Evolutionary conservation across 2,888 invertebrate genomes (phyloP), one percentile per base, ranked within the genome.

Genomic region (Nudaria mundana): DNA sequence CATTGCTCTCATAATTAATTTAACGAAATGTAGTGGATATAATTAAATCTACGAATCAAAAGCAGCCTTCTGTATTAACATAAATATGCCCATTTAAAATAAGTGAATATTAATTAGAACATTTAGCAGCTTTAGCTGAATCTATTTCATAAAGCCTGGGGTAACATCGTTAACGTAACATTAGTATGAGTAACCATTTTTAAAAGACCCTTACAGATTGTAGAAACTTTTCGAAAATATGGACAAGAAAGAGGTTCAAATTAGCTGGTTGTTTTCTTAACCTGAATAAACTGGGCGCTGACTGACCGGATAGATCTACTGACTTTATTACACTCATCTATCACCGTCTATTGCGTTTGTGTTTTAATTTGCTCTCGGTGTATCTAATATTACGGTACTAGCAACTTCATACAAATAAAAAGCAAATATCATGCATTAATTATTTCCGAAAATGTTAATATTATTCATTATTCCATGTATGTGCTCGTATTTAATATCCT

Each of bases 121-220:
- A 49, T 47, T 46, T 15, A 44, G 38, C 44, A 37, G 36, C 22
- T 44, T 53, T 48, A 55, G 47, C 50, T 56, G 49, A 44, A 46
- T 55, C 47, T 57, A 50, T 53, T 53, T 56, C 47, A 58, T 44
- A 46, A 52, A 54, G 50, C 46, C 10, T 47, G 44, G 44, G 52
- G 44, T 49, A 51, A 31, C 56, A 55, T 63, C 59, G 64, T 66
- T 62, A 66, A 57, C 63, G 63, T 66, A 60, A 61, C 65, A 60
- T 53, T 43, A 35, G 28, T 45, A 37, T 40, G 24, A n/a, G 32
- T 23, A 32, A 46, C 70, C 64, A 67, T 16, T 28, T 11, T 15
- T 15, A 3, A 2, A 3, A 14, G 54, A 55, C 25, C 51, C 38
- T 30, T 44, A 23, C 20, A 4, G 2, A 36, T 49, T n/a, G n/a